These are phyloP conservation scores for Ophion slaviceki DNA, from an alignment of 2,888 invertebrate species.

Conservation along the genomic window DNA sequence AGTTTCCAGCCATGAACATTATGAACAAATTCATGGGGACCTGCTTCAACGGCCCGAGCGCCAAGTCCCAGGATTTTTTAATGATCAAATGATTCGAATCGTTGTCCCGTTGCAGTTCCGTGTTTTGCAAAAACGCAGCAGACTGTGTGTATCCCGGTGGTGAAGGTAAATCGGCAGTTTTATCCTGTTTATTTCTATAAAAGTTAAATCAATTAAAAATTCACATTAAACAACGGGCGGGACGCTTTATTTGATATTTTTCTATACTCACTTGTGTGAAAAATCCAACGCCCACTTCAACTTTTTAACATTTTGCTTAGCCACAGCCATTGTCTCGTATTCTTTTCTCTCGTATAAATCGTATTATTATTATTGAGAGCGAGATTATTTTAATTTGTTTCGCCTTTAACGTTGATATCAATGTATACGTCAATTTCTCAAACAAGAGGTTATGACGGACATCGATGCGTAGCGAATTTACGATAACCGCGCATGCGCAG, in stretches of 20 bases:
- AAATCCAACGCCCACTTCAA: conserved; percentile 81
- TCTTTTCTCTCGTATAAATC: conserved; percentile 6
- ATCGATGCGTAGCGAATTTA: conserved; percentile 4
- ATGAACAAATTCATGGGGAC: conserved; percentile 99
- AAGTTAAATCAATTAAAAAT: conserved; percentile 41
- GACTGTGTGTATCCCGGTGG: conserved; percentile 94
- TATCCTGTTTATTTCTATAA: conserved; percentile 80
- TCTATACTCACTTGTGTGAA: conserved; percentile 78
- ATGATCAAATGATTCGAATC: conserved; percentile 94
- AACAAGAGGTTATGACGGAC: conserved; percentile 53
- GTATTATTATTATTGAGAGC: neutral
- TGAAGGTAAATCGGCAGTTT: conserved; percentile 87
- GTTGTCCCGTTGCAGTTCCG: conserved; percentile 92
- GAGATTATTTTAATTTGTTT: conserved; percentile 7
- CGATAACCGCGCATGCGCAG: conserved; percentile 27
- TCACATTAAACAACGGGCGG: neutral
- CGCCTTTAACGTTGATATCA: conserved; percentile 2
- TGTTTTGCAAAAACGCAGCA: conserved; percentile 87
- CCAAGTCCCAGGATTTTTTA: conserved; percentile 98
- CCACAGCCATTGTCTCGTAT: conserved; percentile 50
- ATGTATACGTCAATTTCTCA: conserved; percentile 42
- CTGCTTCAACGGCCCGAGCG: conserved; percentile 96
- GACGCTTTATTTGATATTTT: neutral
- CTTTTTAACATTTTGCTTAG: conserved; percentile 76
- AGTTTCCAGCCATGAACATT: conserved; percentile 99